Conservation (phyloP, 2,113 vertebrate species). For the Phrynocephalus versicolor region DNA sequence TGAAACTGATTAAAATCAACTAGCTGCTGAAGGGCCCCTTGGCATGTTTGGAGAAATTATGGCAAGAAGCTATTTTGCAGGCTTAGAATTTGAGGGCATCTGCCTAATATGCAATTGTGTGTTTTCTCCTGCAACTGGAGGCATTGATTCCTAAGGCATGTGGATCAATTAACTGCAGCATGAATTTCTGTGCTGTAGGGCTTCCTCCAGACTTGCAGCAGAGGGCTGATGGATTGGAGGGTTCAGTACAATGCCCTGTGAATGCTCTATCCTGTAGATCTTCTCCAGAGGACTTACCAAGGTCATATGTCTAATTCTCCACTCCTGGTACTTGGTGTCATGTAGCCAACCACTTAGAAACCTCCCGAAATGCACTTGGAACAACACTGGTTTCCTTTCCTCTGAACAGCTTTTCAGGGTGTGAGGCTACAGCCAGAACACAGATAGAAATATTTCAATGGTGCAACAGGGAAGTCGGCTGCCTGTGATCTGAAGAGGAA, state of each 20-base stretch:
- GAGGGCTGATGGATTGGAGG: no score
- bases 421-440: not conserved
- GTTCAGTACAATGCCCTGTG: no score
- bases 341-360: not conserved
- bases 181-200: no score
- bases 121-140: not conserved
- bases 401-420: not conserved
- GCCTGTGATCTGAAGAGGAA: not conserved
- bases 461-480: not conserved
- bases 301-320: no score
- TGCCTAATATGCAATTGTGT: not conserved
- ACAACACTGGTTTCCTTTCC: not conserved
- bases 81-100: not conserved
- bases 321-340: no score
- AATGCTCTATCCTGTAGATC: no score
- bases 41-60: not conserved
- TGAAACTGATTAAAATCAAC: slow-evolving; percentile 20
- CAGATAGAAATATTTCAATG: not conserved
- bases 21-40: not conserved
- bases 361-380: not conserved
- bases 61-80: not conserved
- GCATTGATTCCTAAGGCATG: not conserved
- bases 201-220: no score
- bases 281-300: no score
- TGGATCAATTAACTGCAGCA: not conserved